Evolutionary conservation across 2,797 vertebrate species (phyloP).

Genomic region (Epinephelus awoara): DNA sequence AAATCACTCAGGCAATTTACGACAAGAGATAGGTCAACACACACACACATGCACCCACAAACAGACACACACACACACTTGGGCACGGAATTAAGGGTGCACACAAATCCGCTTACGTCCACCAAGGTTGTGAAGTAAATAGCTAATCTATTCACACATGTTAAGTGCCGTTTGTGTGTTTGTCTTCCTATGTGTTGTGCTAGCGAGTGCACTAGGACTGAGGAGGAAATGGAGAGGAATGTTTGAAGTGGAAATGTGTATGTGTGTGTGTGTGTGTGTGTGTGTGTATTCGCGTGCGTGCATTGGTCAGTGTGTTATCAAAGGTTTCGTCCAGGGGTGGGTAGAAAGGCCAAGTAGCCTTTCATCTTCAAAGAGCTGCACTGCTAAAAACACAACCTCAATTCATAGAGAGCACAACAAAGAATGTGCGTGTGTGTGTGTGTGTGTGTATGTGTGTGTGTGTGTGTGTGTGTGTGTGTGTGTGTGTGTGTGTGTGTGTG

Average conservation of each 20-base stretch:
- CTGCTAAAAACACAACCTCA: slow-evolving; percentile 65
- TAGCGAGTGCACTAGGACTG: slow-evolving; percentile 24
- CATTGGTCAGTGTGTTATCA: slow-evolving; percentile 70
- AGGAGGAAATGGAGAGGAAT: slow-evolving; percentile 57
- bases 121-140: slow-evolving; percentile 39
- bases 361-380: slow-evolving; percentile 83
- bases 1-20: slow-evolving; percentile 73
- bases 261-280: slow-evolving; percentile 5
- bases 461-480: slow-evolving; percentile 4
- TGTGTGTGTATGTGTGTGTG: background rate
- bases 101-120: slow-evolving; percentile 45
- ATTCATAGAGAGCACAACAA: slow-evolving; percentile 63
- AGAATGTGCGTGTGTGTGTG: slow-evolving; percentile 27
- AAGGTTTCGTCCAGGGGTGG: slow-evolving; percentile 73
- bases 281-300: background rate
- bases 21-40: slow-evolving; percentile 45
- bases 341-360: slow-evolving; percentile 76
- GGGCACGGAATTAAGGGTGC: slow-evolving; percentile 8
- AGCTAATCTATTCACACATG: slow-evolving; percentile 56
- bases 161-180: slow-evolving; percentile 57
- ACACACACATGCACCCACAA: slow-evolving; percentile 26
- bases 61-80: slow-evolving; percentile 23
- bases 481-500: background rate
- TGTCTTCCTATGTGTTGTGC: slow-evolving; percentile 36
- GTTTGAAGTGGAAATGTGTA: slow-evolving; percentile 78